Evolutionary conservation across 2,113 vertebrate species (phyloP).

Genomic region (Herpetotheres cachinnans): DNA sequence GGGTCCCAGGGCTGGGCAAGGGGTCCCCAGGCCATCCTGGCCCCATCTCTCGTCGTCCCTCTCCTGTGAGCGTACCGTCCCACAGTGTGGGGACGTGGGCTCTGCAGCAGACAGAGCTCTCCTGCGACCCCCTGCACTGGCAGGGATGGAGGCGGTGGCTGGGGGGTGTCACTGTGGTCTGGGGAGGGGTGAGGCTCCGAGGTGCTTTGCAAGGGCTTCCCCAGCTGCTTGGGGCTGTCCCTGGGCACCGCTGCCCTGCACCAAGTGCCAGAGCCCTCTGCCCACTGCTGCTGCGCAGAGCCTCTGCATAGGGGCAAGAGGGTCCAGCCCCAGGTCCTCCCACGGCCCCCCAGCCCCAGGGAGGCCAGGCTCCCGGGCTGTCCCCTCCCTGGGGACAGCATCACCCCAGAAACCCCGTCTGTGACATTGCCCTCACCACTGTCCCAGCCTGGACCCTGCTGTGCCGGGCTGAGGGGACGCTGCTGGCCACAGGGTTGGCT

Average conservation of each 20-base stretch:
- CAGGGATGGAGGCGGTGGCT: neutral
- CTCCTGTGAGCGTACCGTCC: neutral
- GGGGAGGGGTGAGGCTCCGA: neutral
- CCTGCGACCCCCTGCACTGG: neutral
- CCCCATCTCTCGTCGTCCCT: neutral
- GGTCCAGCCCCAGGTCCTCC: neutral
- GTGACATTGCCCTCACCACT: neutral
- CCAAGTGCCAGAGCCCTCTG: neutral
- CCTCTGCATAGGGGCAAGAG: accelerated
- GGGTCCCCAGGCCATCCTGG: neutral
- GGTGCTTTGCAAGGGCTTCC: neutral
- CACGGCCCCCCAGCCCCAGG: neutral
- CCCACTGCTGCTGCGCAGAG: neutral
- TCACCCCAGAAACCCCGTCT: neutral
- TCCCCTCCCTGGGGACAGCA: no score
- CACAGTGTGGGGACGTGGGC: no score
- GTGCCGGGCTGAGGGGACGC: no score
- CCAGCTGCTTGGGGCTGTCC: neutral
- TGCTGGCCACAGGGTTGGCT: accelerated
- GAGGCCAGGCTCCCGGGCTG: no score
- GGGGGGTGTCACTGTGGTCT: neutral
- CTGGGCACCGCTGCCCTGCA: neutral
- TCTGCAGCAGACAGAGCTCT: accelerated
- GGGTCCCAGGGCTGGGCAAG: neutral
- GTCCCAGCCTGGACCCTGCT: neutral